Conservation (phyloP, 1,140 invertebrate genomes). For the Ceratina japonica region DNA sequence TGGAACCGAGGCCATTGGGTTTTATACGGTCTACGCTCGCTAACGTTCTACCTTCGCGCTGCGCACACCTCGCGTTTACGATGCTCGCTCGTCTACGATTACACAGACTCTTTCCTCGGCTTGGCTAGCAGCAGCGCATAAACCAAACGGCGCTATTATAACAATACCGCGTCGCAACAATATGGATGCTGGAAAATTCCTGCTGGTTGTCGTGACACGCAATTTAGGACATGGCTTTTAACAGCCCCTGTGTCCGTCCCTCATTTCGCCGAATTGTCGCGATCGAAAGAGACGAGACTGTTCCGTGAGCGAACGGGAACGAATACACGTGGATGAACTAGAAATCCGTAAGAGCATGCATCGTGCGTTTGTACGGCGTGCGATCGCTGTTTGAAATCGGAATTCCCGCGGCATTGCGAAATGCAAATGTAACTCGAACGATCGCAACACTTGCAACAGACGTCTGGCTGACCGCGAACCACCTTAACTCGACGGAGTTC, state of each 20-base stretch:
- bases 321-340: too few relatives aligned
- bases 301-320: too few relatives aligned
- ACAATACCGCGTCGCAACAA: neutral
- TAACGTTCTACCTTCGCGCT: neutral
- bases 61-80: neutral
- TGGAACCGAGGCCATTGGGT: slow-evolving; percentile 44
- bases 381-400: slow-evolving; percentile 21
- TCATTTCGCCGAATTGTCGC: too few relatives aligned
- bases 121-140: neutral
- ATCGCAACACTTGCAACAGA: slow-evolving; percentile 19
- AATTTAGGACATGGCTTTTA: neutral
- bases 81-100: slow-evolving; percentile 26
- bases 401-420: neutral
- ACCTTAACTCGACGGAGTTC: neutral
- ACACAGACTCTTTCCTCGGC: neutral
- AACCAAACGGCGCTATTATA: neutral
- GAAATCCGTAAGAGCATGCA: neutral
- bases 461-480: neutral
- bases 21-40: slow-evolving; percentile 8
- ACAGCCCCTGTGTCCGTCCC: neutral
- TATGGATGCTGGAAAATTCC: slow-evolving; percentile 21
- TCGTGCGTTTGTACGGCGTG: neutral
- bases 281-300: too few relatives aligned
- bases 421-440: neutral
- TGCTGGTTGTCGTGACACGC: neutral